Conservation (phyloP, 2,888 invertebrate species). For the Agonum fuliginosum region DNA sequence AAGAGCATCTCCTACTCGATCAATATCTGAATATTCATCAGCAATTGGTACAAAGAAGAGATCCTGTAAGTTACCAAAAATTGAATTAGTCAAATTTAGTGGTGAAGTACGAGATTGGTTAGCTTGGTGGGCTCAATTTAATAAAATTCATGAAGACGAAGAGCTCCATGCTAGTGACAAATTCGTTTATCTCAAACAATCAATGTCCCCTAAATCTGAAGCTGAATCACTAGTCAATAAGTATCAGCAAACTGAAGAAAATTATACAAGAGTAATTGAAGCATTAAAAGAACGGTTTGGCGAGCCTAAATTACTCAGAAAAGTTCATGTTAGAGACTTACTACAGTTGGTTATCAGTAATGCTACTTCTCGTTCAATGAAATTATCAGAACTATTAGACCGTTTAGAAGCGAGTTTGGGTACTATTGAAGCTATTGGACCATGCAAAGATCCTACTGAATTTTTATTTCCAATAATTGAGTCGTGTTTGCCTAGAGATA, state of each 20-base stretch:
- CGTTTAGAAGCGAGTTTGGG: background rate
- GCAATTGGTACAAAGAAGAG: background rate
- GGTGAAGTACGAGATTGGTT: background rate
- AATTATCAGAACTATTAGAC: background rate
- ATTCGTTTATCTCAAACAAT: background rate
- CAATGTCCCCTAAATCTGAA: background rate
- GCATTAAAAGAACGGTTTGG: background rate
- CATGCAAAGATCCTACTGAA: no score
- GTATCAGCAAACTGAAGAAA: background rate
- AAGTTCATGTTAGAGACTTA: background rate
- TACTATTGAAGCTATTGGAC: background rate
- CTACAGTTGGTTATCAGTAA: background rate
- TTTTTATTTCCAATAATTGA: background rate
- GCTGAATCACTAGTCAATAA: background rate
- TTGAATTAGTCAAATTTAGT: background rate
- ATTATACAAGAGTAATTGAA: constrained; percentile 59
- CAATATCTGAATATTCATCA: background rate
- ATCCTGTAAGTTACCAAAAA: background rate
- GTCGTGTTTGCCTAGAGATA: background rate
- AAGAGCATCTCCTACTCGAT: background rate
- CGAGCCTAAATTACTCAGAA: background rate
- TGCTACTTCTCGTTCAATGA: background rate
- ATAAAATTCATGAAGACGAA: constrained; percentile 3
- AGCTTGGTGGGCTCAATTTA: constrained; percentile 2
- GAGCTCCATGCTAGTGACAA: background rate